phyloP scores from a whole-genome alignment of 2,113 vertebrate genomes.

The Odocoileus virginianus region DNA sequence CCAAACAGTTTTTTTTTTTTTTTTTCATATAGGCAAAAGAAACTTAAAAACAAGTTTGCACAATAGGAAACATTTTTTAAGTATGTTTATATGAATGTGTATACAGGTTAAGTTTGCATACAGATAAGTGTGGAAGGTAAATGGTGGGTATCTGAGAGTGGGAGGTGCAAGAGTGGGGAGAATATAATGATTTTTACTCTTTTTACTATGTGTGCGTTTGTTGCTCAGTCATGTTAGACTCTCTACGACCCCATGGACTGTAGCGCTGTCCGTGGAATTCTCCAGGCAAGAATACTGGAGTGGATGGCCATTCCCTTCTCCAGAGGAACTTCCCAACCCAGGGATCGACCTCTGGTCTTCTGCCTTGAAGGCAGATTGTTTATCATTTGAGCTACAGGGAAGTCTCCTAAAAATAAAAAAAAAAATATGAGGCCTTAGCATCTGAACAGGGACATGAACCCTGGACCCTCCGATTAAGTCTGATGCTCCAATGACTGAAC shows the following conservation, averaged over 20 bases:
- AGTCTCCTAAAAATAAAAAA: neutral
- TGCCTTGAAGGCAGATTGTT: neutral
- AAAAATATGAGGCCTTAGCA: neutral
- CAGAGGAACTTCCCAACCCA: neutral
- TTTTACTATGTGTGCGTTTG: neutral
- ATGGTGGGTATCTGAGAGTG: neutral
- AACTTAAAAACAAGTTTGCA: neutral
- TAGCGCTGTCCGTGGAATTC: neutral
- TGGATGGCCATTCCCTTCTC: neutral
- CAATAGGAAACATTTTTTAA: neutral
- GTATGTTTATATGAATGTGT: neutral
- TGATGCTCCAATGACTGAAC: neutral
- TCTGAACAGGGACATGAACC: neutral
- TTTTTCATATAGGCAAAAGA: constrained; percentile 6
- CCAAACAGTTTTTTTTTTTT: neutral
- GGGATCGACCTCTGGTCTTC: neutral
- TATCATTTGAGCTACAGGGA: neutral
- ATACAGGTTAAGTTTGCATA: neutral
- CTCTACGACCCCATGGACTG: neutral
- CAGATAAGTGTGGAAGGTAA: neutral
- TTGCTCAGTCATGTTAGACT: neutral
- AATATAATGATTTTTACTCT: neutral
- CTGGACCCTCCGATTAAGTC: neutral
- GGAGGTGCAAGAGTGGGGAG: neutral
- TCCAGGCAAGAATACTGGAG: neutral